Evolutionary conservation across 92 coral and sea anemone genomes (phyloP).

Genomic region (Parazoanthus atlanticus): DNA sequence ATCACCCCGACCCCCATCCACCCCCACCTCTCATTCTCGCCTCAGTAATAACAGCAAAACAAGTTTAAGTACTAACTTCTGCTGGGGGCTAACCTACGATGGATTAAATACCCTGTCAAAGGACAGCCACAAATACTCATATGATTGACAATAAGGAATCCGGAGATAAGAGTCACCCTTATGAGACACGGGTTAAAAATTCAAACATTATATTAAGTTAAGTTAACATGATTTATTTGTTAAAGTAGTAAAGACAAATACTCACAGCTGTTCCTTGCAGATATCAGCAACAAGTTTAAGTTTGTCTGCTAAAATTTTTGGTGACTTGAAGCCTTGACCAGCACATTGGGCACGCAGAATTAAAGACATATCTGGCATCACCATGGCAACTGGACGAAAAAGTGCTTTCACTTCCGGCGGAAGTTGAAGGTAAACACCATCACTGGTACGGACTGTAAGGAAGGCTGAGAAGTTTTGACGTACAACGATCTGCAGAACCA

Average conservation of each 20-base stretch:
- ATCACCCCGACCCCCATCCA: no score
- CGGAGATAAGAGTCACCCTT: no score
- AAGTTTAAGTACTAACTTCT: no score
- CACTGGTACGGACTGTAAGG: slow-evolving; percentile 69
- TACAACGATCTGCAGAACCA: slow-evolving; percentile 66
- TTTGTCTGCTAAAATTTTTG: slow-evolving; percentile 92
- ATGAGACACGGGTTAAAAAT: no score
- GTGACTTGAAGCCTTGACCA: slow-evolving; percentile 97
- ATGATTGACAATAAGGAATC: no score
- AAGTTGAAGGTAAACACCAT: slow-evolving; percentile 51
- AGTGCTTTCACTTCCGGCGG: slow-evolving; percentile 87
- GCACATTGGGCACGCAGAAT: slow-evolving; percentile 96
- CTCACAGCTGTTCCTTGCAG: slow-evolving; percentile 90
- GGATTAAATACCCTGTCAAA: no score
- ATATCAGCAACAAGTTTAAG: slow-evolving; percentile 83
- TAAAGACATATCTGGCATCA: slow-evolving; percentile 87
- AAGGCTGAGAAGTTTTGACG: slow-evolving; percentile 85
- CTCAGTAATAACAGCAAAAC: no score
- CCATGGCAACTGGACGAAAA: slow-evolving; percentile 92
- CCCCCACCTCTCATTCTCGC: no score
- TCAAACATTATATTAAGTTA: no score
- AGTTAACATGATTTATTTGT: no score
- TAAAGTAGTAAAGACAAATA: slow-evolving; percentile 5
- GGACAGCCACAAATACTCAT: no score
- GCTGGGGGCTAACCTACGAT: no score